phyloP scores from a whole-genome alignment of 2,888 invertebrate species.

The Drepanosiphum platanoidis region DNA sequence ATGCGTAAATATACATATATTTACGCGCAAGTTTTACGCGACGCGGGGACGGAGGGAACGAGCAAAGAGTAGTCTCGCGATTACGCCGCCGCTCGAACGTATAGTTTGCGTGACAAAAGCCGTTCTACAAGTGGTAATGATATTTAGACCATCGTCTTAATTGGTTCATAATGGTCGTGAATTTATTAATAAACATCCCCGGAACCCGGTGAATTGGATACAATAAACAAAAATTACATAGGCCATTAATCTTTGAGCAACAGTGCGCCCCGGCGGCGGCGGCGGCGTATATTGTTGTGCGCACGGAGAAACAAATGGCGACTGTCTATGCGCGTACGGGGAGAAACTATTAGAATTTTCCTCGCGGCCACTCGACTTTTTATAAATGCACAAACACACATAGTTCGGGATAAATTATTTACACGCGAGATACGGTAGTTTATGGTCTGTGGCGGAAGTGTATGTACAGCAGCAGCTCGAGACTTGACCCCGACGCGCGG shows the following conservation, averaged over 20 bases:
- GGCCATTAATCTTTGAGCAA: conserved; percentile 12
- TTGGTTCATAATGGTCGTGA: conserved; percentile 30
- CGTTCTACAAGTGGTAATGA: conserved; percentile 53
- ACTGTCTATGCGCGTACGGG: background rate
- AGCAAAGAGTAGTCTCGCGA: background rate
- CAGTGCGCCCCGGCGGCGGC: no score
- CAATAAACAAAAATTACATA: background rate
- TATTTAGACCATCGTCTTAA: conserved; percentile 28
- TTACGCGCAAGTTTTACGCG: no score
- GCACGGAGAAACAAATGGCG: background rate
- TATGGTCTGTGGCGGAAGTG: no score
- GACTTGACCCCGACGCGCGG: no score
- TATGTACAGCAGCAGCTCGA: no score
- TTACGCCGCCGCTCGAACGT: conserved; percentile 29
- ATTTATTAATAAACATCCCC: conserved; percentile 21
- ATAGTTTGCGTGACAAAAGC: conserved; percentile 60
- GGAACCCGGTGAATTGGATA: background rate
- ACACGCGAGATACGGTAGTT: no score
- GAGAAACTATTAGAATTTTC: no score
- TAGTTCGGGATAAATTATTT: no score
- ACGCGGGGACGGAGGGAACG: background rate
- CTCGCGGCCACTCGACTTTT: no score
- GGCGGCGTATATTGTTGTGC: no score
- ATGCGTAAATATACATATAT: no score
- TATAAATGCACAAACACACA: no score